These are phyloP conservation scores for Dione juno DNA, from an alignment of 2,888 invertebrate species.

Conservation along the genomic window DNA sequence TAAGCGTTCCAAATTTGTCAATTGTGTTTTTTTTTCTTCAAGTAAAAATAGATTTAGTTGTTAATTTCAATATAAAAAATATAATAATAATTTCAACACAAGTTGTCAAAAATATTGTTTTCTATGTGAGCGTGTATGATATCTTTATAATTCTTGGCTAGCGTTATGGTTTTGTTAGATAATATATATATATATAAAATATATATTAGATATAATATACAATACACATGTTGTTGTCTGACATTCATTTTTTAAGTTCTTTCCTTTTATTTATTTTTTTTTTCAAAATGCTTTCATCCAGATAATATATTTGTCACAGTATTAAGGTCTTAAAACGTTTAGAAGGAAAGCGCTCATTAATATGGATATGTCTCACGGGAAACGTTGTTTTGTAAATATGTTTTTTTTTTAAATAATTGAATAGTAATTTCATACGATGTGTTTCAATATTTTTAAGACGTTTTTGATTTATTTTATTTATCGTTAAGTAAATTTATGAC, in stretches of 20 bases:
- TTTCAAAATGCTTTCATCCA: background rate
- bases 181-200: too few species aligned
- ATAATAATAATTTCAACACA: background rate
- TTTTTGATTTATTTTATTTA: conserved; percentile 81
- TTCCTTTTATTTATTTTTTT: background rate
- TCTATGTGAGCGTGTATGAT: background rate
- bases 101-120: background rate
- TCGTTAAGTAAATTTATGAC: conserved; percentile 77
- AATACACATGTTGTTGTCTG: background rate
- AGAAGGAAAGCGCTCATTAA: background rate
- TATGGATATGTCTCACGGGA: background rate
- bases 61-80: background rate
- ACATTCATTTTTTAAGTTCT: background rate
- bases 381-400: conserved; percentile 33
- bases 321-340: background rate
- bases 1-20: too few species aligned
- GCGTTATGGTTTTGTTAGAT: background rate
- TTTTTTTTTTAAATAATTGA: conserved; percentile 69
- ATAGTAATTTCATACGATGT: conserved; percentile 63
- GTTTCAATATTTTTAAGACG: conserved; percentile 64
- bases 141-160: background rate
- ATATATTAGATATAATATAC: background rate
- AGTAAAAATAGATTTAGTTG: too few species aligned
- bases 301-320: too few species aligned
- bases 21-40: too few species aligned